Evolutionary conservation across 2,888 invertebrate genomes (phyloP).

Genomic region (Cinara cedri): DNA sequence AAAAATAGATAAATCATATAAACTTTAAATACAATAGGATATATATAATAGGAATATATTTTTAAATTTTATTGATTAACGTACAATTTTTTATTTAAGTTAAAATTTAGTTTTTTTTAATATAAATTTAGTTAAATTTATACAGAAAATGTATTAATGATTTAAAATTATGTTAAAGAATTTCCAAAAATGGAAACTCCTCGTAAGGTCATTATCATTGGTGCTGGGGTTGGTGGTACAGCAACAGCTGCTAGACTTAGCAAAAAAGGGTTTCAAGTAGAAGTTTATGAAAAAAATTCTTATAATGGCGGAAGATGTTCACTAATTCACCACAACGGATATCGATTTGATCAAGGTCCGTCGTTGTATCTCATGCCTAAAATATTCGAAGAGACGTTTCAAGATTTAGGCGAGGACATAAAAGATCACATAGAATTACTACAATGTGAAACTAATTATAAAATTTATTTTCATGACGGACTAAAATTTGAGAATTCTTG

Average conservation of each 20-base stretch:
- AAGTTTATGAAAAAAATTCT: constrained; percentile 38
- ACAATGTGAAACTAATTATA: constrained; percentile 6
- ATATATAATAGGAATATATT: too few relatives aligned
- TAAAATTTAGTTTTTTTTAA: too few relatives aligned
- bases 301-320: constrained; percentile 38
- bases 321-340: constrained; percentile 27
- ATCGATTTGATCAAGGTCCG: constrained; percentile 36
- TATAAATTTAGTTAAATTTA: neutral
- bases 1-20: neutral
- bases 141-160: neutral
- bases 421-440: constrained; percentile 19
- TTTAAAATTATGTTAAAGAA: constrained; percentile 9
- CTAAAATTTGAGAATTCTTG: neutral
- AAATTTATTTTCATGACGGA: constrained; percentile 25
- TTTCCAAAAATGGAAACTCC: neutral
- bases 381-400: constrained; percentile 34
- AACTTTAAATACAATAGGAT: too few relatives aligned
- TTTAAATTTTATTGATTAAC: too few relatives aligned
- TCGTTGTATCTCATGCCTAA: constrained; percentile 32
- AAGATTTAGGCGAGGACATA: constrained; percentile 23
- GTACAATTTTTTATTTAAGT: too few relatives aligned
- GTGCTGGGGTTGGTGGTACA: constrained; percentile 32
- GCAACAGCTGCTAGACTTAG: constrained; percentile 39
- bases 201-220: constrained; percentile 29
- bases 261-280: constrained; percentile 41